Percentiles rank a stretch among this genome's conserved stretches.
Evolutionary conservation across 2,888 invertebrate genomes (phyloP).

Genomic region (Geophilus truncorum): DNA sequence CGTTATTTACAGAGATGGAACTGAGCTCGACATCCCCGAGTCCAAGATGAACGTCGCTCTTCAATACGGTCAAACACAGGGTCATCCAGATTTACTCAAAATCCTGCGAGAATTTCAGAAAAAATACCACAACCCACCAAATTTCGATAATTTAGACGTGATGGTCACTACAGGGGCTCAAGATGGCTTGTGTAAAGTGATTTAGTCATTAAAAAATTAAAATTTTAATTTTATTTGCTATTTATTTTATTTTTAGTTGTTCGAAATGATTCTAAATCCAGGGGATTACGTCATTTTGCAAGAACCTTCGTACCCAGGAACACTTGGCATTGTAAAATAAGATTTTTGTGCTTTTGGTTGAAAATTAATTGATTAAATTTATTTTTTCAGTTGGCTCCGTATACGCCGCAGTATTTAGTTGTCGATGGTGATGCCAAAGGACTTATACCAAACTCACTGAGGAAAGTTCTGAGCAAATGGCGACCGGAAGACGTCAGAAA

Average conservation of each 20-base stretch:
- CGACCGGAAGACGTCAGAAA: constrained; percentile 49
- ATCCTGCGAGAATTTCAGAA: constrained; percentile 61
- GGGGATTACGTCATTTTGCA: constrained; percentile 67
- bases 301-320: constrained; percentile 66
- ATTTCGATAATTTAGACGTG: constrained; percentile 53
- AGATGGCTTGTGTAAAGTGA: constrained; percentile 65
- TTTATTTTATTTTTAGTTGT: background rate
- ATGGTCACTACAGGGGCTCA: constrained; percentile 69
- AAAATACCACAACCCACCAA: constrained; percentile 62
- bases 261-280: constrained; percentile 52
- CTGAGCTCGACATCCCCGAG: constrained; percentile 55
- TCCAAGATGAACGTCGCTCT: constrained; percentile 60
- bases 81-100: constrained; percentile 55
- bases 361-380: background rate
- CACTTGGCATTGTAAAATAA: constrained; percentile 60
- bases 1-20: constrained; percentile 53
- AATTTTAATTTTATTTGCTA: background rate
- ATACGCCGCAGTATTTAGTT: constrained; percentile 60
- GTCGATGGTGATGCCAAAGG: constrained; percentile 66
- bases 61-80: constrained; percentile 71
- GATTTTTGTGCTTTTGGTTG: background rate
- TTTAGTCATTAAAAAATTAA: background rate
- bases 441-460: constrained; percentile 59
- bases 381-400: constrained; percentile 61
- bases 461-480: constrained; percentile 53